Conservation (phyloP, 2,113 vertebrate genomes). For the Cottus gobio region DNA sequence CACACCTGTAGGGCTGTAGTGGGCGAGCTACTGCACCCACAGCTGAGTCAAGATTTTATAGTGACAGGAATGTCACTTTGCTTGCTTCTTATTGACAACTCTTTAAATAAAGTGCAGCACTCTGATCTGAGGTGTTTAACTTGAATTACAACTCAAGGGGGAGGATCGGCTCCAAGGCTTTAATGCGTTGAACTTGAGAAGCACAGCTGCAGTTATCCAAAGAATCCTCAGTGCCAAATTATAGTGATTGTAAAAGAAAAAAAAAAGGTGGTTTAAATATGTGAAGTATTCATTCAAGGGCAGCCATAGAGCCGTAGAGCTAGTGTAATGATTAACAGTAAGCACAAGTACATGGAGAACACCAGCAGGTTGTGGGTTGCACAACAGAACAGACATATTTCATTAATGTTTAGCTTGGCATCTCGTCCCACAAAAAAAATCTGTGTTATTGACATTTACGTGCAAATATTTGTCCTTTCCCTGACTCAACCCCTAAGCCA, state of each 20-base stretch:
- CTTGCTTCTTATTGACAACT: conserved; percentile 63
- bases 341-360: conserved; percentile 60
- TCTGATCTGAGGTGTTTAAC: too few relatives aligned
- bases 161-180: not conserved
- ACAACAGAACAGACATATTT: conserved; percentile 41
- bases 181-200: not conserved
- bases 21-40: conserved; percentile 57
- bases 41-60: conserved; percentile 65
- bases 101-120: too few relatives aligned
- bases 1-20: conserved; percentile 52
- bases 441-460: conserved; percentile 31
- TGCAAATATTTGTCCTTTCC: conserved; percentile 57
- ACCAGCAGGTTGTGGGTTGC: conserved; percentile 1
- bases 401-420: conserved; percentile 74
- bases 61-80: conserved; percentile 78
- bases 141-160: too few relatives aligned
- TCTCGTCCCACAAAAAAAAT: conserved; percentile 3
- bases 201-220: conserved; percentile 21
- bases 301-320: conserved; percentile 18
- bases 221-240: conserved; percentile 16
- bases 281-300: conserved; percentile 51
- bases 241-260: not conserved
- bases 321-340: conserved; percentile 76
- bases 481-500: not conserved
- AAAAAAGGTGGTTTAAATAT: conserved; percentile 20